A percentile compares a stretch with the other conserved stretches of the same genome.
Evolutionary conservation across 2,113 vertebrate genomes (phyloP).

Genomic region (Barnardius zonarius): DNA sequence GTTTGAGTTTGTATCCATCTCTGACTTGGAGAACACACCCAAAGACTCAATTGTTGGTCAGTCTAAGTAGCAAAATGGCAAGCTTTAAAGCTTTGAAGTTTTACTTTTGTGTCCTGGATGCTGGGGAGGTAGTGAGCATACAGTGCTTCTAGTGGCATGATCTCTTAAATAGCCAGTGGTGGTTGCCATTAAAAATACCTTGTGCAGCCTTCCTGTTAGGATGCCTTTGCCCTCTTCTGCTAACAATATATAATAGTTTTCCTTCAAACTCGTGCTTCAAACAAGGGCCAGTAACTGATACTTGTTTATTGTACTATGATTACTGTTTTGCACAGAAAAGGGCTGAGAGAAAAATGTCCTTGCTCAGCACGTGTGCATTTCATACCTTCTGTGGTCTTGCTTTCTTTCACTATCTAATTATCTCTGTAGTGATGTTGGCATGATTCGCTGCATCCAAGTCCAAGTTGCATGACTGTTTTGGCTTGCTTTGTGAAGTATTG

Average conservation of each 20-base stretch:
- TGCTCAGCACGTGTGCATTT: constrained; percentile 52
- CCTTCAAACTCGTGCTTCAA: background rate
- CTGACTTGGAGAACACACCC: constrained; percentile 82
- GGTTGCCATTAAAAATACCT: constrained; percentile 7
- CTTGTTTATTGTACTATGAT: background rate
- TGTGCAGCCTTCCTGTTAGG: background rate
- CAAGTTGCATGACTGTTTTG: constrained; percentile 67
- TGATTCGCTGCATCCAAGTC: constrained; percentile 24
- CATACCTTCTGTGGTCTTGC: constrained; percentile 57
- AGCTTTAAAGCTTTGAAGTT: background rate
- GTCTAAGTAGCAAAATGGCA: constrained; percentile 5
- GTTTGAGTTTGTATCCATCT: constrained; percentile 88
- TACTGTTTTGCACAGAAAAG: constrained; percentile 24
- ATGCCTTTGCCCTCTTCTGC: background rate
- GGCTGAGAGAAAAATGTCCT: constrained; percentile 21
- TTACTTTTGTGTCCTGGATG: background rate
- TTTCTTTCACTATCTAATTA: constrained; percentile 61
- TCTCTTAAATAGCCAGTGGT: background rate
- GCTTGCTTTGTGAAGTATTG: constrained; percentile 58
- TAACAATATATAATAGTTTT: background rate
- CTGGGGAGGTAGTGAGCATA: background rate
- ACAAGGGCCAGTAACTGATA: background rate
- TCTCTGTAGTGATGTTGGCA: constrained; percentile 60
- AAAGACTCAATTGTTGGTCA: constrained; percentile 91
- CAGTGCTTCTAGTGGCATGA: background rate